Evolutionary conservation across 2,797 vertebrate genomes (phyloP).

Genomic region (Syngnathus acus): DNA sequence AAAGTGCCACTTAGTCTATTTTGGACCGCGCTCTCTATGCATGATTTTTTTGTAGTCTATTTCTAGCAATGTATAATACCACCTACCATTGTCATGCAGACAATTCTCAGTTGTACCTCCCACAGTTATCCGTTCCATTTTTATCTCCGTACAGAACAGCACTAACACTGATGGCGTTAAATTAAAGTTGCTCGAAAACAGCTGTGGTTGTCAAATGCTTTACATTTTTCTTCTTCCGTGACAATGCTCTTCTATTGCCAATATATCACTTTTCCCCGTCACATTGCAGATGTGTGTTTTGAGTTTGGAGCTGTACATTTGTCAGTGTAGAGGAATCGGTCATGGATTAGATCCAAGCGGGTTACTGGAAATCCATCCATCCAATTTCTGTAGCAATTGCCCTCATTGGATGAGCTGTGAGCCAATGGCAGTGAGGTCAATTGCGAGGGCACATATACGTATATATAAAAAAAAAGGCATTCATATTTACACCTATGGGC

Average conservation of each 20-base stretch:
- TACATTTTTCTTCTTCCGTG: neutral
- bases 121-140: neutral
- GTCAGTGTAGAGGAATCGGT: neutral
- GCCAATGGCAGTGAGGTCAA: too few relatives aligned
- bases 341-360: neutral
- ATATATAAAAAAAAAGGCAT: too few relatives aligned
- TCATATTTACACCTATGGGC: too few relatives aligned
- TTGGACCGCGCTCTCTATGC: neutral
- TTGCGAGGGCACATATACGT: too few relatives aligned
- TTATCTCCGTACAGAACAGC: neutral
- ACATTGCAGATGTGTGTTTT: neutral
- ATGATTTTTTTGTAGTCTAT: neutral
- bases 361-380: too few relatives aligned
- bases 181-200: neutral
- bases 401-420: too few relatives aligned
- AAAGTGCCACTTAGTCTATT: neutral
- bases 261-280: neutral
- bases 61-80: neutral
- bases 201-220: neutral
- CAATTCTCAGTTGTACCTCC: neutral
- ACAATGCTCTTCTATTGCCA: neutral
- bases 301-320: neutral
- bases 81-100: neutral
- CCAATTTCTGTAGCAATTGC: too few relatives aligned
- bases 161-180: neutral